Percentiles rank a stretch among this genome's conserved stretches.
Conservation (phyloP, 1,140 invertebrate genomes). For the Ganaspis sp. region DNA sequence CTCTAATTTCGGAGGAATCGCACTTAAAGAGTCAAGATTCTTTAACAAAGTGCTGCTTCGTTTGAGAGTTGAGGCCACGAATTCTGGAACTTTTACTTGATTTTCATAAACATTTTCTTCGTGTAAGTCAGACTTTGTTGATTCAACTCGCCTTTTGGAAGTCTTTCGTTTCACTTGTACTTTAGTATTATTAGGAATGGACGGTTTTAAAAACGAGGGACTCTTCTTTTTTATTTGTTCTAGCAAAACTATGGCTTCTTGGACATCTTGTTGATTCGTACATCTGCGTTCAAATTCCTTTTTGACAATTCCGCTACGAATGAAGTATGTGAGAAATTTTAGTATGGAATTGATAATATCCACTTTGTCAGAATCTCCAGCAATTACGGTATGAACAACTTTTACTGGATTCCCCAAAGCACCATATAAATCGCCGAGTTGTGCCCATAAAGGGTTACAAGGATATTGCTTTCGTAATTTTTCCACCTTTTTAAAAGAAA, state of each 20-base stretch:
- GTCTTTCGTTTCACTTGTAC: conserved; percentile 2
- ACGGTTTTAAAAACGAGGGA: conserved; percentile 44
- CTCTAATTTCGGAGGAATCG: conserved; percentile 46
- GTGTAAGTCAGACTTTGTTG: not conserved
- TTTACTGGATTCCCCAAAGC: conserved; percentile 86
- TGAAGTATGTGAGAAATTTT: conserved; percentile 88
- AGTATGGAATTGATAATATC: conserved; percentile 82
- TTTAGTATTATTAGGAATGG: conserved; percentile 22
- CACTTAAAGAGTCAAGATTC: conserved; percentile 59
- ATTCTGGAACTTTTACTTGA: not conserved
- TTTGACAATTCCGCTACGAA: conserved; percentile 75
- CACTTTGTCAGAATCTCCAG: conserved; percentile 81
- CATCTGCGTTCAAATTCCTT: conserved; percentile 62
- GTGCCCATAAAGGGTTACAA: conserved; percentile 91
- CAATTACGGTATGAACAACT: conserved; percentile 86
- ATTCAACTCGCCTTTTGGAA: conserved; percentile 35
- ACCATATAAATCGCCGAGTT: conserved; percentile 89
- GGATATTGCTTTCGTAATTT: conserved; percentile 71
- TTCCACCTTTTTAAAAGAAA: conserved; percentile 71
- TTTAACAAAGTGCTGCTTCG: conserved; percentile 62
- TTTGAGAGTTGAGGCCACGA: conserved; percentile 53
- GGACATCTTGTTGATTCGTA: conserved; percentile 60
- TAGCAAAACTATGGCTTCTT: conserved; percentile 61
- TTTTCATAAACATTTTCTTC: not conserved
- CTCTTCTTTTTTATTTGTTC: conserved; percentile 56